Percentiles rank a stretch among this genome's conserved stretches.
phyloP scores from a whole-genome alignment of 2,797 vertebrate genomes.

The Salarias fasciatus region DNA sequence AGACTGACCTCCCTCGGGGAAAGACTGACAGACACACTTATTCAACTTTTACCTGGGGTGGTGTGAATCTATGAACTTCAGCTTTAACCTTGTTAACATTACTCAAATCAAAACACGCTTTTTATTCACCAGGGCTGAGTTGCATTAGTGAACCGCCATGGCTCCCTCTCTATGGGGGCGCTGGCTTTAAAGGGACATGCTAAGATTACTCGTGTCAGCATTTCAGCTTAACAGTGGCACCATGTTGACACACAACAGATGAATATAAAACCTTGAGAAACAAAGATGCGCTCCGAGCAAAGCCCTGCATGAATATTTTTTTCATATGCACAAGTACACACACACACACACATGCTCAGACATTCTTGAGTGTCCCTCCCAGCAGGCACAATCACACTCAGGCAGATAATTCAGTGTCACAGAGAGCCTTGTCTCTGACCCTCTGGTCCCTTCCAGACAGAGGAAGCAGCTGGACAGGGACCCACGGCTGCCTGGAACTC shows the following conservation, averaged over 20 bases:
- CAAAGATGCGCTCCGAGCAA: slow-evolving; percentile 78
- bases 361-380: slow-evolving; percentile 74
- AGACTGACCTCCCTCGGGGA: neutral
- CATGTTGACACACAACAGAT: slow-evolving; percentile 81
- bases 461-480: slow-evolving; percentile 81
- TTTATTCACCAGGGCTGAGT: slow-evolving; percentile 1
- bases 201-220: slow-evolving; percentile 76
- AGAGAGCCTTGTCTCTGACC: slow-evolving; percentile 77
- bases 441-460: slow-evolving; percentile 78
- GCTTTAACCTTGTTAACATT: slow-evolving; percentile 31
- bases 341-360: slow-evolving; percentile 55
- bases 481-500: slow-evolving; percentile 77
- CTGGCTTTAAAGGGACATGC: slow-evolving; percentile 47
- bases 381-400: slow-evolving; percentile 82
- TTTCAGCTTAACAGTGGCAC: slow-evolving; percentile 72
- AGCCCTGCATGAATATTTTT: slow-evolving; percentile 70
- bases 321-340: slow-evolving; percentile 54
- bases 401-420: slow-evolving; percentile 83
- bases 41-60: slow-evolving; percentile 1
- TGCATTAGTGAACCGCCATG: slow-evolving; percentile 43
- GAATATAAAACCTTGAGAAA: slow-evolving; percentile 82
- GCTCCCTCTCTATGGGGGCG: slow-evolving; percentile 70
- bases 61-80: slow-evolving; percentile 19
- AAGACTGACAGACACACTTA: neutral
- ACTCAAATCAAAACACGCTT: neutral